Evolutionary conservation across 1,140 invertebrate genomes (phyloP), one percentile per base, ranked within the genome.

Genomic region (Neodiprion pinetum): DNA sequence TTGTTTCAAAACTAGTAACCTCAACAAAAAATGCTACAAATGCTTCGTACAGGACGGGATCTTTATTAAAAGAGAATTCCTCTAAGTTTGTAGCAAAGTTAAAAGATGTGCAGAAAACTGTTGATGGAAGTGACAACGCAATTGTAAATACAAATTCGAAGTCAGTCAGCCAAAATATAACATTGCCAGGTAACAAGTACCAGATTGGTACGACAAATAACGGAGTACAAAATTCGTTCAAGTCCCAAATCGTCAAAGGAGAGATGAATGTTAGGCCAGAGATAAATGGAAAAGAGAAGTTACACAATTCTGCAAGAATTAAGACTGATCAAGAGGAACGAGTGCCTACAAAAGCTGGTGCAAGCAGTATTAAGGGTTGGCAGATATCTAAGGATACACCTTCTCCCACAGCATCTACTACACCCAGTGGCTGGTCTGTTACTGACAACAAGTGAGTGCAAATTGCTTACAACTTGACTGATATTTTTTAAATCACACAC

Each of bases 341-440:
- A 72, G 73, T 87, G 9, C 5, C 76, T 21, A 86, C 84, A 0
- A 88, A 87, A 72, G 83, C 84, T n/a, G 70, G 81, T 7, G 77
- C 73, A 47, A 85, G 81, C 68, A 83, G 80, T 65, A 81, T 80
- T 3, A 86, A 86, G 66, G 80, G 80, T 11, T 87, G 85, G 86
- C 78, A 83, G 61, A 80, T 83, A 70, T 85, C 83, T 1, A 83
- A 85, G n/a, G 82, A 87, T 14, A 76, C 74, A 49, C 76, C 82
- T 48, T 79, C 84, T 21, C 79, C 83, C 0, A 79, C 80, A 10
- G 80, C 80, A 5, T 78, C 77, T 17, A 48, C 79, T 7, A 78
- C 81, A 9, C 76, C 81, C 0, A 88, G 87, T 77, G 86, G 85
- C 65, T 89, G 88, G 88, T 86, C 80, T 7, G 82, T 86, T 48